Base-by-base conservation (phyloP, 2,113 vertebrate species). In the Conger conger region DNA sequence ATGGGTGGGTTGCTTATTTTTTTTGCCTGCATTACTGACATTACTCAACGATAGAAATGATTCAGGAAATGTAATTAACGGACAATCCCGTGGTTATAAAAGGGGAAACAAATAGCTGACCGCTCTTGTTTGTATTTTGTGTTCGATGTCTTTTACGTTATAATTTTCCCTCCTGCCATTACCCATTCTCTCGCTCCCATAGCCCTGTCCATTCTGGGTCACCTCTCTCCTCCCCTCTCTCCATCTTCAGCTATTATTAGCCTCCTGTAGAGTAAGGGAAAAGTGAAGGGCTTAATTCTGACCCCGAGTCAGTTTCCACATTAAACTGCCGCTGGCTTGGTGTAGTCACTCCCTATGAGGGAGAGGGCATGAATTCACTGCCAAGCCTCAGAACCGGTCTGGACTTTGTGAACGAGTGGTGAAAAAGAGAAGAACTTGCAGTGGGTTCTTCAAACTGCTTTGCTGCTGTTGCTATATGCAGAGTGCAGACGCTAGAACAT, bases 231-330 rank as follows among this genome's bases (percentile, higher is more conserved):
- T 13, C 5, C 68, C 33, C 63, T 11, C n/a, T 73, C 60, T 68
- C 68, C 9, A 73, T n/a, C 68, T 33, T 73, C 6, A 30, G 68
- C 68, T 73, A 73, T 73, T 73, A 73, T 73, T n/a, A 73, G n/a
- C 1, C 27, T 33, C n/a, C 68, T 73, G 68, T 73, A n/a, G 68
- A 73, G 68, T 73, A 11, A 33, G 68, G 68, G 27, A 8, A 8
- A 33, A 73, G 68, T 73, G 68, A 73, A 73, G 27, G 68, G 68
- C 68, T 73, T 73, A 73, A 73, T 33, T 73, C n/a, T 78, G 76
- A 36, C 76, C 76, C 36, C 33, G 38, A 23, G 76, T 37, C 76
- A 37, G 20, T 37, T 38, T 78, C 76, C 76, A 78, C 36, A 78
- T 78, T 38, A 38, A 35, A 78, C 15, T 36, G 76, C 76, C 20